phyloP scores from a whole-genome alignment of 2,113 vertebrate genomes.

The Gambusia holbrooki region DNA sequence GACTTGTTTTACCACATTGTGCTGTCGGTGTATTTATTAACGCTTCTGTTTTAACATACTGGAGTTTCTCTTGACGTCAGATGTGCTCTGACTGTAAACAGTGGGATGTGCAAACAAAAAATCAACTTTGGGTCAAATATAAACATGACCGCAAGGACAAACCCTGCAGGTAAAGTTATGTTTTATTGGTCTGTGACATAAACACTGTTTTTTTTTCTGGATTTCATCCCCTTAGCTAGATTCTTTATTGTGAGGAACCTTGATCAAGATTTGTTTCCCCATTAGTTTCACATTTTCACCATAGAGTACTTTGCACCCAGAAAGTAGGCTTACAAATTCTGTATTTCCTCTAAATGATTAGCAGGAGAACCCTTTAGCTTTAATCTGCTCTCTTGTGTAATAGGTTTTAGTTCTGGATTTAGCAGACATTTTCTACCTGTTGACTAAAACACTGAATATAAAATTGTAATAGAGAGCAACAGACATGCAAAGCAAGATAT shows the following conservation, averaged over 20 bases:
- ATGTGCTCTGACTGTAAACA: not conserved
- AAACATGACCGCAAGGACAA: not conserved
- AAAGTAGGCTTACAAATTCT: not conserved
- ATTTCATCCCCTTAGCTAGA: too few relatives aligned
- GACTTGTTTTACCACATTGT: constrained; percentile 72
- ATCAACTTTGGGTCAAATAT: not conserved
- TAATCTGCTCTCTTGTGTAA: not conserved
- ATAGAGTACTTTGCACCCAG: not conserved
- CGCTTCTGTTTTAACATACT: not conserved
- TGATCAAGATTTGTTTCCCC: not conserved
- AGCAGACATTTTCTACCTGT: too few relatives aligned
- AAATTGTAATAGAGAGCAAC: too few relatives aligned
- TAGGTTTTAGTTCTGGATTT: not conserved
- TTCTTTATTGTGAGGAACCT: not conserved
- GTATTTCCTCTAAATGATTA: not conserved
- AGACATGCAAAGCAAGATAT: too few relatives aligned
- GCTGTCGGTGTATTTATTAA: constrained; percentile 5
- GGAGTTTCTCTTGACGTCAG: not conserved
- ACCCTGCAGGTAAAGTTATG: not conserved
- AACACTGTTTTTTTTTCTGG: not conserved
- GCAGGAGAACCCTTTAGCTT: not conserved
- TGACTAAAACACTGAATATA: too few relatives aligned
- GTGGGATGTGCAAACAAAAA: not conserved
- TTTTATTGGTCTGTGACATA: not conserved
- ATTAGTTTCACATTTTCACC: not conserved